These are phyloP conservation scores for Acholoe squamosa DNA, from an alignment of 2,888 invertebrate genomes.

Conservation along the genomic window DNA sequence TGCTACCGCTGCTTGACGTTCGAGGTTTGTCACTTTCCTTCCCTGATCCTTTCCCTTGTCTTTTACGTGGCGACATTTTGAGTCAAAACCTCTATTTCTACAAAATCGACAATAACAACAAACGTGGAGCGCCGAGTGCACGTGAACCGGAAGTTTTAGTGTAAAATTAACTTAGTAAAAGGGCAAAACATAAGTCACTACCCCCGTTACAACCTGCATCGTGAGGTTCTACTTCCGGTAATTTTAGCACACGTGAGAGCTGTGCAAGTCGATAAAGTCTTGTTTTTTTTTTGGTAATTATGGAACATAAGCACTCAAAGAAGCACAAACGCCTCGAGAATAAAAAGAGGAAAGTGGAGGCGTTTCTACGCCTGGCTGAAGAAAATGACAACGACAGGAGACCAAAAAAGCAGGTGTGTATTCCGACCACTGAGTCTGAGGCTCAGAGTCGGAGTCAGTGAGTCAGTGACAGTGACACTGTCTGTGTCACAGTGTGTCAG, in stretches of 20 bases:
- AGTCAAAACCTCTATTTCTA: background rate
- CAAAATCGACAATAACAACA: background rate
- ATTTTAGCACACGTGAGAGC: background rate
- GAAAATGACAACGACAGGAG: slow-evolving; percentile 20
- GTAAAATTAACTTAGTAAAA: background rate
- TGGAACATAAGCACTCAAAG: background rate
- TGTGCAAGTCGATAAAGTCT: background rate
- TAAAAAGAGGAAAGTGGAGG: slow-evolving; percentile 22
- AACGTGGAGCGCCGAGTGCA: background rate
- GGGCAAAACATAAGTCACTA: no score
- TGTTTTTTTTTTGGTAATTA: background rate
- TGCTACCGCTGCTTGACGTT: background rate
- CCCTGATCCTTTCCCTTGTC: background rate
- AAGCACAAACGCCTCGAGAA: background rate
- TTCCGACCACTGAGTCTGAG: no score
- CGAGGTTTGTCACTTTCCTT: background rate
- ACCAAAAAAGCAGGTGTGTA: slow-evolving; percentile 11
- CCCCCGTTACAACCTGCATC: no score
- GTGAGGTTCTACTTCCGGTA: background rate
- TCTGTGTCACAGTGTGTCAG: no score
- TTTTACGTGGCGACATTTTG: background rate
- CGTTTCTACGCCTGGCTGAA: slow-evolving; percentile 20
- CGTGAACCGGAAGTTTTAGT: slow-evolving; percentile 10
- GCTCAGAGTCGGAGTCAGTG: no score
- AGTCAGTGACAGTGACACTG: no score